Evolutionary conservation across 2,797 vertebrate species (phyloP).

Genomic region (Cyprinodon diabolis): DNA sequence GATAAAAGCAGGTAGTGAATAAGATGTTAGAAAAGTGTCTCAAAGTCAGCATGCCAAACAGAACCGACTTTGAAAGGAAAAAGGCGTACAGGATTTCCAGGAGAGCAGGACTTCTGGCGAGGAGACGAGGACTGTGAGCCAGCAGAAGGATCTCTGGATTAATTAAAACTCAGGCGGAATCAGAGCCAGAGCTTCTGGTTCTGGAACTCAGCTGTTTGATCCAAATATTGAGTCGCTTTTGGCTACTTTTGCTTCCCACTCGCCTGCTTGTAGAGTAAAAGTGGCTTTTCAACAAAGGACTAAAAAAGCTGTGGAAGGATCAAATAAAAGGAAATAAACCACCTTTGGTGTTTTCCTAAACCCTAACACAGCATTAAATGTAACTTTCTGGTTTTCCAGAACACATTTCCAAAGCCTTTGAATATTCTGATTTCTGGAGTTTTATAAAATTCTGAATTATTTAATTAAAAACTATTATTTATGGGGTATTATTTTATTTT

Average conservation of each 20-base stretch:
- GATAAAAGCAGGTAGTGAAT: neutral
- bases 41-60: neutral
- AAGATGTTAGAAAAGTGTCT: neutral
- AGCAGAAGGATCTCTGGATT: slow-evolving; percentile 8
- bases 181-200: neutral
- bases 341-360: too few relatives aligned
- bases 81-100: slow-evolving; percentile 8
- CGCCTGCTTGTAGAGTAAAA: neutral
- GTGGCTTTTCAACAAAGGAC: neutral
- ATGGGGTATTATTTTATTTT: too few relatives aligned
- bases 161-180: neutral
- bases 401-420: too few relatives aligned
- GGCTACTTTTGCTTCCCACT: neutral
- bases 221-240: neutral
- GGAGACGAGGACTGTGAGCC: neutral
- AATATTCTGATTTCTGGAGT: too few relatives aligned
- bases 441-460: too few relatives aligned
- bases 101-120: slow-evolving; percentile 1
- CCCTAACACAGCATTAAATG: neutral
- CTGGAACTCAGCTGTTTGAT: neutral
- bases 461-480: too few relatives aligned
- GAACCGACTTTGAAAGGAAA: neutral
- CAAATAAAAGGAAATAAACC: neutral
- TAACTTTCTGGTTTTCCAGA: neutral
- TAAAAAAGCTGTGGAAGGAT: neutral